phyloP scores from a whole-genome alignment of 2,888 invertebrate species.

The Scaptomyza polygonia region DNA sequence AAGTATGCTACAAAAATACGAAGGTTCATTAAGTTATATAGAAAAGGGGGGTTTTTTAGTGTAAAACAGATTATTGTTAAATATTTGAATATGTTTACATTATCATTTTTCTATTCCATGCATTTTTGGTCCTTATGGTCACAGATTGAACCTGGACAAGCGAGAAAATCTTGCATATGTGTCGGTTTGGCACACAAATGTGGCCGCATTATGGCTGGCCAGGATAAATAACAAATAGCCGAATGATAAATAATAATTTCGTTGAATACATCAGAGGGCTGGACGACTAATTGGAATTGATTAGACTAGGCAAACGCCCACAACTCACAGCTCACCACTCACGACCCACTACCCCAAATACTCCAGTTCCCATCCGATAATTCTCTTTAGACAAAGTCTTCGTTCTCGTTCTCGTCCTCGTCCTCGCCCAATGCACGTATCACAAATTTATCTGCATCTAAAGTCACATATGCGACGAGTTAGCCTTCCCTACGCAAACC shows the following conservation, averaged over 20 bases:
- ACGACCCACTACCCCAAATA: constrained; percentile 1
- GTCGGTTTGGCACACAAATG: constrained; percentile 9
- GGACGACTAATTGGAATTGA: constrained; percentile 84
- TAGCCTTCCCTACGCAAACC: constrained; percentile 1
- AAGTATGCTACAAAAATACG: constrained; percentile 3
- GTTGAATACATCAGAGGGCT: constrained; percentile 83
- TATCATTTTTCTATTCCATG: too few relatives aligned
- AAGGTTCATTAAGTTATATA: not conserved
- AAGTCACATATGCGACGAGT: constrained; percentile 75
- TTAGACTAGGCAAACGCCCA: constrained; percentile 72
- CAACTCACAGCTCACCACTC: not conserved
- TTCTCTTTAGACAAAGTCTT: constrained; percentile 1
- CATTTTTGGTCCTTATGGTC: too few relatives aligned
- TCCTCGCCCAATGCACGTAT: constrained; percentile 71
- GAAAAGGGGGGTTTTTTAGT: too few relatives aligned
- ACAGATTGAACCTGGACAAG: constrained; percentile 22
- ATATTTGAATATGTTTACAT: too few relatives aligned
- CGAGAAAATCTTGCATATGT: constrained; percentile 12
- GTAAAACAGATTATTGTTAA: too few relatives aligned
- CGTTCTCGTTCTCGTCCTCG: not conserved
- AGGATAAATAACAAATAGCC: constrained; percentile 81
- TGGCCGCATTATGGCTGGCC: constrained; percentile 28
- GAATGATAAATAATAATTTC: constrained; percentile 84
- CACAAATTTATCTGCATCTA: constrained; percentile 82
- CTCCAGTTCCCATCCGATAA: not conserved